Evolutionary conservation across 2,113 vertebrate genomes (phyloP).

Genomic region (Thunnus thynnus): DNA sequence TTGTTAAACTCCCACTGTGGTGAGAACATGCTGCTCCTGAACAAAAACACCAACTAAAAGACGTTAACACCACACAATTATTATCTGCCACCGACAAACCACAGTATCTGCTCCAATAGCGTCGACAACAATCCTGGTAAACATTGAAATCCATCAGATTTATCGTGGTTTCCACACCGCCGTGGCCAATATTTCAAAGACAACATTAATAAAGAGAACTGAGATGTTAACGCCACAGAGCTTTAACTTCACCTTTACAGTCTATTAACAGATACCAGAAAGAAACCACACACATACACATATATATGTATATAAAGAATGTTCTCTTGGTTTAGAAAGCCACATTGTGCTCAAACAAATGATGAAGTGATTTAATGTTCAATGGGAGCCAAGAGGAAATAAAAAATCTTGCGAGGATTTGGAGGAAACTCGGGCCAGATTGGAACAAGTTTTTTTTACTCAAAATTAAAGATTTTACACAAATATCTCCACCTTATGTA

Average conservation of each 20-base stretch:
- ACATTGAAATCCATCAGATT: slow-evolving; percentile 9
- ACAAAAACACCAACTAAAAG: background rate
- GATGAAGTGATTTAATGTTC: background rate
- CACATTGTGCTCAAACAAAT: background rate
- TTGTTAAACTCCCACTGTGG: background rate
- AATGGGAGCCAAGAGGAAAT: background rate
- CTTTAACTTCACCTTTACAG: background rate
- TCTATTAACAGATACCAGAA: background rate
- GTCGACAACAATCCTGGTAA: background rate
- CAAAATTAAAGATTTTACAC: background rate
- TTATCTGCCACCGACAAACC: background rate
- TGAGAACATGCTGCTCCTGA: background rate
- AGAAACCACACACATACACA: background rate
- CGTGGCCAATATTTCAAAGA: background rate
- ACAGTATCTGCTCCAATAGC: background rate
- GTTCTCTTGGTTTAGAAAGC: background rate
- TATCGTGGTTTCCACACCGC: background rate
- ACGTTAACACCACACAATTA: background rate
- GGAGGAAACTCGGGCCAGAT: background rate
- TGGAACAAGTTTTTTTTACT: background rate
- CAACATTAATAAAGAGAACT: background rate
- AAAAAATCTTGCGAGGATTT: background rate
- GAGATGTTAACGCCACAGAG: background rate
- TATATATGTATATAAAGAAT: background rate
- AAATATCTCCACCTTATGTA: background rate